Conservation (phyloP, 23 tunicate genomes). For the Trididemnum miniatum region DNA sequence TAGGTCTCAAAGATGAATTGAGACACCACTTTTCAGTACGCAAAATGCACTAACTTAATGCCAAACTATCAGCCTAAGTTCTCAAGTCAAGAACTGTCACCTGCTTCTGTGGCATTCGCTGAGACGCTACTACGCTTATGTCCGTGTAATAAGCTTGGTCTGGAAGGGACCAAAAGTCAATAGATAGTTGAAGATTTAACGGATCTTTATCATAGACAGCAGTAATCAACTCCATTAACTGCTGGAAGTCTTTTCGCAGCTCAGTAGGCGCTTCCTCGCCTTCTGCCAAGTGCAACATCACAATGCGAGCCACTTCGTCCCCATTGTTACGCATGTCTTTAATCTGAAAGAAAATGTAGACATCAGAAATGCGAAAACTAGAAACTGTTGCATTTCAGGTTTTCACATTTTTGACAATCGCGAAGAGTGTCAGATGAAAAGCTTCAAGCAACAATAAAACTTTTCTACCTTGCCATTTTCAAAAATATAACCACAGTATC, state of each 20-base stretch:
- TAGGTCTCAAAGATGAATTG: neutral
- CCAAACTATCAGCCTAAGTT: too few relatives aligned
- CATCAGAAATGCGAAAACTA: too few relatives aligned
- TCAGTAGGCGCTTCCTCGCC: constrained; percentile 70
- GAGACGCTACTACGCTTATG: constrained; percentile 36
- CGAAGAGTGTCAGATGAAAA: too few relatives aligned
- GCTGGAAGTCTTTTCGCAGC: constrained; percentile 70
- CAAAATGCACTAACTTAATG: too few relatives aligned
- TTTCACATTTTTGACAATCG: too few relatives aligned
- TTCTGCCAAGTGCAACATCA: constrained; percentile 64
- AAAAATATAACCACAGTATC: too few relatives aligned
- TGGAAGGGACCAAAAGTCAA: constrained; percentile 75
- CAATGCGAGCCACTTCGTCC: constrained; percentile 79
- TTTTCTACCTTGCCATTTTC: too few relatives aligned
- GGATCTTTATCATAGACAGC: constrained; percentile 66
- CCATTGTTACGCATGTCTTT: constrained; percentile 91
- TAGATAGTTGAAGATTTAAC: constrained; percentile 58
- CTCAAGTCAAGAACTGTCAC: too few relatives aligned
- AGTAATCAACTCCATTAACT: constrained; percentile 80
- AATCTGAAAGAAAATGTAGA: too few relatives aligned
- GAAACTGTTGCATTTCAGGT: too few relatives aligned
- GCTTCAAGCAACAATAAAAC: too few relatives aligned
- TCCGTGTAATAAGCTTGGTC: constrained; percentile 18
- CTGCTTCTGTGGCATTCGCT: constrained; percentile 66
- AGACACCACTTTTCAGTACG: too few relatives aligned